Evolutionary conservation across 2,888 invertebrate genomes (phyloP).

Genomic region (Cybosia mesomella): DNA sequence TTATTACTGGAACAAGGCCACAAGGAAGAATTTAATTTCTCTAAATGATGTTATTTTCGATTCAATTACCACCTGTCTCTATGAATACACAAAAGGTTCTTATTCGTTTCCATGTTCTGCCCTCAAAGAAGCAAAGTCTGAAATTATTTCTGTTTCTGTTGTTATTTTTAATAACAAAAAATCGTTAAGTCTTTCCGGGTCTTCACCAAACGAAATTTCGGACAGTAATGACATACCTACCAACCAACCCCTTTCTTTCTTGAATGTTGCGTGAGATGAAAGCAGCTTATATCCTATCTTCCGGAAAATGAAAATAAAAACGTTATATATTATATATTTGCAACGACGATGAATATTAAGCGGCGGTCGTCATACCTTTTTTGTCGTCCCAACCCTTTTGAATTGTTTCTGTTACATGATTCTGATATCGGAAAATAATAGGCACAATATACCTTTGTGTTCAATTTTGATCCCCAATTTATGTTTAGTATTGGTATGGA

Average conservation of each 20-base stretch:
- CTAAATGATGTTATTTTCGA: too few relatives aligned
- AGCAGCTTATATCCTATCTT: conserved; percentile 24
- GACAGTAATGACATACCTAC: conserved; percentile 20
- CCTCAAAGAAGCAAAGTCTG: conserved; percentile 18
- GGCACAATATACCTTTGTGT: conserved; percentile 51
- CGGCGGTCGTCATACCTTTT: conserved; percentile 47
- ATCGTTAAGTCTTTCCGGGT: conserved; percentile 1
- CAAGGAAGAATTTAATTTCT: too few relatives aligned
- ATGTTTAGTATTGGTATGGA: conserved; percentile 42
- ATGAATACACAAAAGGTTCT: not conserved
- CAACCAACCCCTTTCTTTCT: conserved; percentile 5
- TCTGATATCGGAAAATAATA: conserved; percentile 54
- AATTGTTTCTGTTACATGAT: conserved; percentile 53
- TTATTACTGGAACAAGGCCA: too few relatives aligned
- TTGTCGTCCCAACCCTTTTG: conserved; percentile 48
- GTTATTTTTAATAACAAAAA: conserved; percentile 12
- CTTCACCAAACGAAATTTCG: conserved; percentile 13
- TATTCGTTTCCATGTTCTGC: not conserved
- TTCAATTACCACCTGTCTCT: too few relatives aligned
- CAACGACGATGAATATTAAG: conserved; percentile 54
- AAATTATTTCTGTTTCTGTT: conserved; percentile 14
- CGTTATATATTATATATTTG: conserved; percentile 41
- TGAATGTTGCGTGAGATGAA: conserved; percentile 17
- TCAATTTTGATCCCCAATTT: conserved; percentile 52
- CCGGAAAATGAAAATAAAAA: conserved; percentile 46